These are phyloP conservation scores for Crocidura indochinensis DNA, from an alignment of 2,797 vertebrate species.

Conservation along the genomic window DNA sequence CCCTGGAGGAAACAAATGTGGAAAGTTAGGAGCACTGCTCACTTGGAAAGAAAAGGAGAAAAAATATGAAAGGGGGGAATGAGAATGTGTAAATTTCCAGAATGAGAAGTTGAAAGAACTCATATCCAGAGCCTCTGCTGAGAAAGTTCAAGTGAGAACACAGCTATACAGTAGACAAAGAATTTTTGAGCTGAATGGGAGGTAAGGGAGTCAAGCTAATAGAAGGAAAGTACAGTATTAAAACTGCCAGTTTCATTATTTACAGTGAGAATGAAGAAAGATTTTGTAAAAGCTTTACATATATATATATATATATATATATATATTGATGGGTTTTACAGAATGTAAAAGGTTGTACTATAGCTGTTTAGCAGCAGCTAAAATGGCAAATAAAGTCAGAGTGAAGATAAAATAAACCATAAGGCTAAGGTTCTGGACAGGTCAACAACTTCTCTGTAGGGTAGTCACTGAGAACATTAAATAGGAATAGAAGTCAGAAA, in stretches of 20 bases:
- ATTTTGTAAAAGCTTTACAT: neutral
- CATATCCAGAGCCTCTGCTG: neutral
- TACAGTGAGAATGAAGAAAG: slow-evolving; percentile 11
- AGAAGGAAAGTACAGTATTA: neutral
- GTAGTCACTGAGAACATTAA: neutral
- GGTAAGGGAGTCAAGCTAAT: neutral
- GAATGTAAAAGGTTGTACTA: too few species aligned
- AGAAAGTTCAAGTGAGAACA: slow-evolving; percentile 1
- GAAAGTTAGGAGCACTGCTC: neutral
- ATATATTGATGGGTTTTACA: neutral
- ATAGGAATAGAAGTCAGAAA: slow-evolving; percentile 10
- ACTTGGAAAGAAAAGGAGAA: slow-evolving; percentile 15
- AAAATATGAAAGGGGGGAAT: slow-evolving; percentile 26
- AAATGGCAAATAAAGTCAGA: neutral
- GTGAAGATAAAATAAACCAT: neutral
- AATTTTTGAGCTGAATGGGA: slow-evolving; percentile 17
- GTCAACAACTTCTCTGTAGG: neutral
- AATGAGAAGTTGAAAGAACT: slow-evolving; percentile 26
- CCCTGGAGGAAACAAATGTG: neutral
- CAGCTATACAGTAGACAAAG: neutral
- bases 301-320: neutral
- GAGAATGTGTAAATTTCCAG: neutral
- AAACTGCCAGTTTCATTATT: neutral
- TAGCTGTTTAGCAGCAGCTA: neutral
- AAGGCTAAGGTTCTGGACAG: neutral